Conservation (phyloP, 2,113 vertebrate species). For the Campylomormyrus numenius region DNA sequence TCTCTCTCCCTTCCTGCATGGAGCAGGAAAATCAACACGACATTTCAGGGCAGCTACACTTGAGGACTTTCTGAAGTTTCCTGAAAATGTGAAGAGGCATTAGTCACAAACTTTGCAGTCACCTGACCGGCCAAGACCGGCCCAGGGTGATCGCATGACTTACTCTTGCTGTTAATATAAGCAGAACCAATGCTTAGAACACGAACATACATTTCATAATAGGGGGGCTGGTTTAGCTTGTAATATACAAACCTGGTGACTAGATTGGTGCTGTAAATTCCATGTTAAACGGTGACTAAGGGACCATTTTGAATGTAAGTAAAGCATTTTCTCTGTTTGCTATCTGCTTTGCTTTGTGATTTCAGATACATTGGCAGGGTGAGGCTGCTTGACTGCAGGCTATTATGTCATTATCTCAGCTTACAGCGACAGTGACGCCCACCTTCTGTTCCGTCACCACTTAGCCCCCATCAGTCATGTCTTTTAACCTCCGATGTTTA, state of each 20-base stretch:
- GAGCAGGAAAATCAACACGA: neutral
- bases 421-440: neutral
- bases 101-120: neutral
- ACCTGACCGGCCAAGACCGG: neutral
- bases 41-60: neutral
- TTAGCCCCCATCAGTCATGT: neutral
- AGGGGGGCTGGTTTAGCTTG: neutral
- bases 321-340: neutral
- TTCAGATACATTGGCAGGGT: neutral
- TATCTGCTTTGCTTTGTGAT: neutral
- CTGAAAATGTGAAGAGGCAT: neutral
- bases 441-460: neutral
- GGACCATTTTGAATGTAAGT: neutral
- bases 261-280: neutral
- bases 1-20: neutral
- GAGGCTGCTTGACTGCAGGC: neutral
- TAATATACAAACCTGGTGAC: neutral
- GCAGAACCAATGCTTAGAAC: neutral
- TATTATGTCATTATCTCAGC: neutral
- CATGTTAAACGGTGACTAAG: neutral
- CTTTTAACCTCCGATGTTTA: neutral
- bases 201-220: neutral
- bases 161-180: neutral
- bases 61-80: neutral
- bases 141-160: neutral